phyloP scores from a whole-genome alignment of 2,888 invertebrate genomes.

The Ligdia adustata region DNA sequence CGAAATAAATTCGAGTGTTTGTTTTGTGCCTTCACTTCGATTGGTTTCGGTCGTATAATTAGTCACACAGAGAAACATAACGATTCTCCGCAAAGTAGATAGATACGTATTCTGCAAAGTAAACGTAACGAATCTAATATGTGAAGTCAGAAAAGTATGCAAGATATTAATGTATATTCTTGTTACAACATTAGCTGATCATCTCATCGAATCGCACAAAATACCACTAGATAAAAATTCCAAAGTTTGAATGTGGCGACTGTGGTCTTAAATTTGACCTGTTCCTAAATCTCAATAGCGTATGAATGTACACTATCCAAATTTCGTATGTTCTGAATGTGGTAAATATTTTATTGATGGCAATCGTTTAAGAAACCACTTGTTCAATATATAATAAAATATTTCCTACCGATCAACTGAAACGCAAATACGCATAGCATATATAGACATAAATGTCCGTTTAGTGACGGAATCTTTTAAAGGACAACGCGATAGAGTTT shows the following conservation, averaged over 20 bases:
- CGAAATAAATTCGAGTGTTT: conserved; percentile 10
- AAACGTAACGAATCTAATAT: conserved; percentile 25
- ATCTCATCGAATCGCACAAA: conserved; percentile 20
- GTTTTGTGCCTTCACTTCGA: conserved; percentile 10
- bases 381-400: conserved; percentile 23
- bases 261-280: conserved; percentile 8
- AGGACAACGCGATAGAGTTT: conserved; percentile 12
- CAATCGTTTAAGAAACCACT: conserved; percentile 9
- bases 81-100: not conserved
- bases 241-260: conserved; percentile 19
- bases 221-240: conserved; percentile 12
- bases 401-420: conserved; percentile 47
- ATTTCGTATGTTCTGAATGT: conserved; percentile 53
- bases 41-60: conserved; percentile 7
- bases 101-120: conserved; percentile 10
- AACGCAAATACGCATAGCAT: conserved; percentile 48
- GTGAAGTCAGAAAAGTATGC: conserved; percentile 20
- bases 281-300: conserved; percentile 42
- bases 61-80: conserved; percentile 6
- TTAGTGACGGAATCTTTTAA: conserved; percentile 48
- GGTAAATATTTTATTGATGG: conserved; percentile 35
- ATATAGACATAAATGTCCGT: conserved; percentile 39
- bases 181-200: conserved; percentile 17
- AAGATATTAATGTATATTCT: conserved; percentile 2
- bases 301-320: conserved; percentile 56